A percentile compares a stretch with the other conserved stretches of the same genome.
These are phyloP conservation scores for Cabera pusaria DNA, from an alignment of 2,888 invertebrate genomes.

Conservation along the genomic window DNA sequence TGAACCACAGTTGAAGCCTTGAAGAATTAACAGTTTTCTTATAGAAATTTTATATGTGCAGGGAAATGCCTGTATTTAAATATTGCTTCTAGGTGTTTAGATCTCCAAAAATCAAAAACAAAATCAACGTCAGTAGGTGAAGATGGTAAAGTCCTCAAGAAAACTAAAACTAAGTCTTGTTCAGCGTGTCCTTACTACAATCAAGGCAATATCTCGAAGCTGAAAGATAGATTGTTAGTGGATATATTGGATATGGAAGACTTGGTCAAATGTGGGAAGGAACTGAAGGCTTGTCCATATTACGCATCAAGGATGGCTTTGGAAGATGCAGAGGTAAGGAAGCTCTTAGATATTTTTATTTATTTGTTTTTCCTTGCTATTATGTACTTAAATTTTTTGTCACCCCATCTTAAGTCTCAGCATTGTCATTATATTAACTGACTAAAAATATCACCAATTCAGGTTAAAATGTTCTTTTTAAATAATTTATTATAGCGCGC, in stretches of 20 bases:
- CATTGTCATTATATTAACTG: too few relatives aligned
- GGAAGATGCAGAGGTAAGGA: conserved; percentile 90
- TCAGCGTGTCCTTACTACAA: conserved; percentile 88
- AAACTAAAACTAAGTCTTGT: conserved; percentile 77
- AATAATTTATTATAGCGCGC: too few relatives aligned
- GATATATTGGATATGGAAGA: conserved; percentile 95
- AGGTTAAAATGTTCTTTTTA: too few relatives aligned
- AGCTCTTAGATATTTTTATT: too few relatives aligned
- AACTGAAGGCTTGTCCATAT: conserved; percentile 94
- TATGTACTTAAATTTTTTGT: too few relatives aligned
- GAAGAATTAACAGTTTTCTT: too few relatives aligned
- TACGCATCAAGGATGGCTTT: conserved; percentile 94
- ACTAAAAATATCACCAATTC: too few relatives aligned
- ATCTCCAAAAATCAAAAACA: conserved; percentile 88
- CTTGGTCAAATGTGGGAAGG: conserved; percentile 86
- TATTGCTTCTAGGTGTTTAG: conserved; percentile 86
- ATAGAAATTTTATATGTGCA: too few relatives aligned
- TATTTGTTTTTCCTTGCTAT: too few relatives aligned
- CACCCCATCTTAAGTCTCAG: too few relatives aligned
- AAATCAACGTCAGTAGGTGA: conserved; percentile 81
- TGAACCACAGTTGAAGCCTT: too few relatives aligned
- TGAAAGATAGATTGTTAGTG: conserved; percentile 86
- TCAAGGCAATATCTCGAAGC: conserved; percentile 82
- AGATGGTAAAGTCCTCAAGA: conserved; percentile 86
- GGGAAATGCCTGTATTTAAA: too few relatives aligned